Conservation (phyloP, 2,888 invertebrate genomes). For the Creontiades dilutus region DNA sequence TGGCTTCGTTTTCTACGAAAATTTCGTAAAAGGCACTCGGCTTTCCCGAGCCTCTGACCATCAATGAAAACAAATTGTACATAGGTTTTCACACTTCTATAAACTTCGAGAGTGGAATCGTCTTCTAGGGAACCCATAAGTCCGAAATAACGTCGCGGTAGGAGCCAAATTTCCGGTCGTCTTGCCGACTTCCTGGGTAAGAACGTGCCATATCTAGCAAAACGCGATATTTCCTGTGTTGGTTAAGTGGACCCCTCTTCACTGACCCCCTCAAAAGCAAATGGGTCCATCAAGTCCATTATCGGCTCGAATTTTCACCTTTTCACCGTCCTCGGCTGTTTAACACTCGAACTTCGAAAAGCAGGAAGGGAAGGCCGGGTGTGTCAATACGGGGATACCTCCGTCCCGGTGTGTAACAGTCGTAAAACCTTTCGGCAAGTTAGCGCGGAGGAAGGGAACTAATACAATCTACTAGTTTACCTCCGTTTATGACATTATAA, state of each 20-base stretch:
- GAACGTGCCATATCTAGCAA: not conserved
- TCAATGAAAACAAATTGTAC: no score
- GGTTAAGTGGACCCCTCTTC: not conserved
- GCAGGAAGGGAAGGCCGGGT: not conserved
- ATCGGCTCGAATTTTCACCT: conserved; percentile 42
- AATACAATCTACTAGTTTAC: no score
- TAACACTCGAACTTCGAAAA: conserved; percentile 15
- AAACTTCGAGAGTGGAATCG: not conserved
- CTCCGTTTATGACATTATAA: no score
- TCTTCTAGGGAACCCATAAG: not conserved
- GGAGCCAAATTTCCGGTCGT: conserved; percentile 4
- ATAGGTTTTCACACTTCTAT: conserved; percentile 15
- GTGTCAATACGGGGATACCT: conserved; percentile 14
- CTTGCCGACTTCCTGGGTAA: not conserved
- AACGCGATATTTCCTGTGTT: not conserved
- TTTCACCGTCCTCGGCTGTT: not conserved
- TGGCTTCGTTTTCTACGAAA: no score
- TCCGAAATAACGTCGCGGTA: not conserved
- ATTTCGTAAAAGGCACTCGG: no score
- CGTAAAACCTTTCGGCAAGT: conserved; percentile 13
- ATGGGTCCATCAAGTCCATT: conserved; percentile 11
- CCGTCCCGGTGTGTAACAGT: not conserved
- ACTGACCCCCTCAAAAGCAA: not conserved
- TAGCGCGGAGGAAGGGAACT: not conserved
- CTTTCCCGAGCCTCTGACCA: no score